phyloP scores from a whole-genome alignment of 2,113 vertebrate species.

The Phalacrocorax brasilianus region DNA sequence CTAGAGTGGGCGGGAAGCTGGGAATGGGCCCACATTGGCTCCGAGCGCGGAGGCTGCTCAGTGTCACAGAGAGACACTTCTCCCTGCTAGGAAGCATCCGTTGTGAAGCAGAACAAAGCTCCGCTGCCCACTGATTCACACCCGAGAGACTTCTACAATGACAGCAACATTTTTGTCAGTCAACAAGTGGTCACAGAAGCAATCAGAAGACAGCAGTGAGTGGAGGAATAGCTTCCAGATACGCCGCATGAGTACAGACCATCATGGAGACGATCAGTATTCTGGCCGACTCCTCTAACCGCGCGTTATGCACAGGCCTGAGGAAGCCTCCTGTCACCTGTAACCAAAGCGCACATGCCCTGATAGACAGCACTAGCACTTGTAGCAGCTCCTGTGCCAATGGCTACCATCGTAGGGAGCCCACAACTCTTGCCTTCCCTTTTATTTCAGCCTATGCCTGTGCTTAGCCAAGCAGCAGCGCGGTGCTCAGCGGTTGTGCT shows the following conservation, averaged over 20 bases:
- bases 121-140: neutral
- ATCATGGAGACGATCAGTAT: fast-evolving
- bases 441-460: neutral
- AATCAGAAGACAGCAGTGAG: neutral
- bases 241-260: neutral
- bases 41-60: fast-evolving
- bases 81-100: no score
- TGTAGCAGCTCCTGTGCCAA: neutral
- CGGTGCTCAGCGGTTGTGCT: neutral
- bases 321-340: neutral
- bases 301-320: neutral
- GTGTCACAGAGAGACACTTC: neutral
- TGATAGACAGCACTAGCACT: fast-evolving
- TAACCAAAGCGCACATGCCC: neutral
- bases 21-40: fast-evolving
- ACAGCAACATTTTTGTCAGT: neutral
- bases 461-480: neutral
- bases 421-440: neutral
- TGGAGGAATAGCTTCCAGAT: neutral
- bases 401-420: neutral
- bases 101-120: fast-evolving
- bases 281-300: neutral
- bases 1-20: fast-evolving
- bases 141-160: neutral
- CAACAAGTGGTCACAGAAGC: neutral